These are phyloP conservation scores for Heterochromis multidens DNA, from an alignment of 2,113 vertebrate species.

Conservation along the genomic window DNA sequence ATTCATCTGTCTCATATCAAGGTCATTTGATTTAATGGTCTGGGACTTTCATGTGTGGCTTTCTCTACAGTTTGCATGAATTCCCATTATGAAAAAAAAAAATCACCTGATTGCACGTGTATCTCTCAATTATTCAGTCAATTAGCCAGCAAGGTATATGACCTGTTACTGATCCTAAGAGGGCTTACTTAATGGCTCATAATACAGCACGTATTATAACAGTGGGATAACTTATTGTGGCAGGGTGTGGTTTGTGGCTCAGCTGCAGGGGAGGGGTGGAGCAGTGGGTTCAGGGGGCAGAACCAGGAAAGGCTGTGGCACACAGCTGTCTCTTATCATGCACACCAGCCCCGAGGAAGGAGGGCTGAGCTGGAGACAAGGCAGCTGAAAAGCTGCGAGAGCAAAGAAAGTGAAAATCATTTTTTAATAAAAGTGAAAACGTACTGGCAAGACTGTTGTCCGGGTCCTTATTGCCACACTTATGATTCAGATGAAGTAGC, in stretches of 20 bases:
- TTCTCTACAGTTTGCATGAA: background rate
- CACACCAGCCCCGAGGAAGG: too few species aligned
- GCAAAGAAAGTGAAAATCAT: too few species aligned
- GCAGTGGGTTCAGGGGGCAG: too few species aligned
- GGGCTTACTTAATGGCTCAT: background rate
- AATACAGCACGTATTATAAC: background rate
- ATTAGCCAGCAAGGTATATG: constrained; percentile 1
- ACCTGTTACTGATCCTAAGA: constrained; percentile 20
- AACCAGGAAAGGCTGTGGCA: too few species aligned
- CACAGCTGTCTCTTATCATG: too few species aligned
- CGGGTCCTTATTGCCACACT: too few species aligned
- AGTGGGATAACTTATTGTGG: background rate
- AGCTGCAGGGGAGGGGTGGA: too few species aligned
- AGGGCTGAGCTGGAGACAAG: too few species aligned
- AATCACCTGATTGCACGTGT: background rate
- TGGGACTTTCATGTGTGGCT: background rate
- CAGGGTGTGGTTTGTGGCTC: too few species aligned
- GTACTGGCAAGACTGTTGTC: too few species aligned
- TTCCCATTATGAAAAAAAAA: background rate
- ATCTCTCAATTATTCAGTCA: constrained; percentile 32
- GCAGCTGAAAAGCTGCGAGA: too few species aligned
- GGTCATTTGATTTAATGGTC: constrained; percentile 2
- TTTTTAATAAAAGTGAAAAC: too few species aligned
- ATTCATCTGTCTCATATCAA: background rate
- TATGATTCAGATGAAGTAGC: background rate